Percentiles rank a stretch among this genome's conserved stretches.
Evolutionary conservation across 1,140 invertebrate species (phyloP).

Genomic region (Mycetomoellerius zeteki): DNA sequence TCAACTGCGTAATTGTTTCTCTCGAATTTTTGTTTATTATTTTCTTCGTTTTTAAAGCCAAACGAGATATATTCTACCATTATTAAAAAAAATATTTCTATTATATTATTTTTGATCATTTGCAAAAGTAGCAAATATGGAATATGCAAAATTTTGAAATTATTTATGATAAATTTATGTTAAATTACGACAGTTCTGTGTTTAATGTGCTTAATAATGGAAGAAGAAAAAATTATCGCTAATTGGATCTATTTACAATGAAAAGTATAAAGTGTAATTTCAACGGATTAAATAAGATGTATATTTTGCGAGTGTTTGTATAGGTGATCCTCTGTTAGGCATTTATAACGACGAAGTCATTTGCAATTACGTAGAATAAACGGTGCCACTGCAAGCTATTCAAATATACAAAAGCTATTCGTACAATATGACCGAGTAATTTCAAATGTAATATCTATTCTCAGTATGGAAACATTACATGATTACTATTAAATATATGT

Average conservation of each 20-base stretch:
- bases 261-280: constrained; percentile 42
- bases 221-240: not conserved
- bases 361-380: constrained; percentile 36
- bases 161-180: constrained; percentile 5
- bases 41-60: not conserved
- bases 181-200: not conserved
- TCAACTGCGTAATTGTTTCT: not conserved
- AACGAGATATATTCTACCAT: not conserved
- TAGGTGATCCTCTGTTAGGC: constrained; percentile 46
- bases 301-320: constrained; percentile 54
- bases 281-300: constrained; percentile 32
- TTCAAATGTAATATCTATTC: not conserved
- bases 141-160: not conserved
- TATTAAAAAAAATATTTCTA: not conserved
- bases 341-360: constrained; percentile 29
- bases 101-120: no score
- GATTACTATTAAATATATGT: constrained; percentile 7
- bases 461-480: not conserved
- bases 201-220: not conserved
- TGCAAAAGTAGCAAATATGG: not conserved
- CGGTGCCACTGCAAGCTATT: constrained; percentile 10
- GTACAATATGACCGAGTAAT: not conserved
- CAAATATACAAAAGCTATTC: constrained; percentile 37
- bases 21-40: not conserved
- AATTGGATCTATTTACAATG: not conserved